These are phyloP conservation scores for Betta splendens DNA, from an alignment of 2,797 vertebrate genomes.

Conservation along the genomic window DNA sequence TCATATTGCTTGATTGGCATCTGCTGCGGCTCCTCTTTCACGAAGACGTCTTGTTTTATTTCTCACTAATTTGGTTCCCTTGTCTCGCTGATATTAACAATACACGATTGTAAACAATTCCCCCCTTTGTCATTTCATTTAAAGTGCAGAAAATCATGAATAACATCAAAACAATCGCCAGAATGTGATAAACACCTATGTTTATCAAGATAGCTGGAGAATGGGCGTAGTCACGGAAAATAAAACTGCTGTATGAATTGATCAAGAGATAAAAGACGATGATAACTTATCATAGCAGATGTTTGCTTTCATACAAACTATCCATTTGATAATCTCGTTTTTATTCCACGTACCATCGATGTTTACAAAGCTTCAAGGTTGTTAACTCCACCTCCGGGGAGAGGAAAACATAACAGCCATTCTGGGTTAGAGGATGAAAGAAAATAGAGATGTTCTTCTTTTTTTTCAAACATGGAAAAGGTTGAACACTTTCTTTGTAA, in stretches of 20 bases:
- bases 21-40: constrained; percentile 55
- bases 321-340: constrained; percentile 72
- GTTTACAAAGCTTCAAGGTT: constrained; percentile 76
- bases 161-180: constrained; percentile 57
- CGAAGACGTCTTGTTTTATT: constrained; percentile 52
- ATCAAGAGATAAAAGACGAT: constrained; percentile 67
- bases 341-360: constrained; percentile 63
- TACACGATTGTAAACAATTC: constrained; percentile 35
- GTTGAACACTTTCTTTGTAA: constrained; percentile 64
- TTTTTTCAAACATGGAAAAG: constrained; percentile 62
- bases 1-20: constrained; percentile 77
- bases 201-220: constrained; percentile 56
- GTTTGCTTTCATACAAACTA: constrained; percentile 72
- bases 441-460: constrained; percentile 58
- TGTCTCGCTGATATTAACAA: constrained; percentile 48
- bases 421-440: constrained; percentile 63
- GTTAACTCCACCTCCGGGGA: constrained; percentile 67
- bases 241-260: constrained; percentile 54
- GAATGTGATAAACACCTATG: constrained; percentile 60
- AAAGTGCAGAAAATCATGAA: constrained; percentile 49
- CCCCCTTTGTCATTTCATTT: constrained; percentile 52
- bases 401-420: constrained; percentile 62
- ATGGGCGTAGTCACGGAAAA: constrained; percentile 43
- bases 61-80: constrained; percentile 42
- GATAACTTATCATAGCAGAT: constrained; percentile 69